These are phyloP conservation scores for Colinus virginianus DNA, from an alignment of 2,113 vertebrate species.

Conservation along the genomic window DNA sequence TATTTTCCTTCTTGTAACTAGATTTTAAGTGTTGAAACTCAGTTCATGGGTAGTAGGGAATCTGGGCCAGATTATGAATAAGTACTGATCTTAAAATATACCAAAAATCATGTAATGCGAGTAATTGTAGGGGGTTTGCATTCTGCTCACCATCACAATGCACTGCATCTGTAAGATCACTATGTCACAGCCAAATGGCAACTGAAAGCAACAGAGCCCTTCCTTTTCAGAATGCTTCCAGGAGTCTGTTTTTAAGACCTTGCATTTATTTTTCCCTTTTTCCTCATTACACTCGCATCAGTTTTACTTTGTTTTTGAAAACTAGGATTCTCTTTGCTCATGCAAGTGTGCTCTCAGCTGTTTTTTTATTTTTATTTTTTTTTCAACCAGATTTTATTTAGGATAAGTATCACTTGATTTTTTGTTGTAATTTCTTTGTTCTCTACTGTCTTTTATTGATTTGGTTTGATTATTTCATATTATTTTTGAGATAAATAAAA, in stretches of 20 bases:
- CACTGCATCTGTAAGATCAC: neutral
- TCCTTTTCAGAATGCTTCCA: neutral
- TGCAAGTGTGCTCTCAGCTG: neutral
- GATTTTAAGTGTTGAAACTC: neutral
- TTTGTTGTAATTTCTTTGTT: neutral
- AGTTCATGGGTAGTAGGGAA: neutral
- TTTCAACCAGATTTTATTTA: neutral
- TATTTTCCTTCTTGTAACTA: neutral
- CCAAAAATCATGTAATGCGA: neutral
- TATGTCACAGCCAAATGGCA: neutral
- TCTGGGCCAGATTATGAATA: neutral
- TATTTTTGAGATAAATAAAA: neutral
- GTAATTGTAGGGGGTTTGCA: neutral
- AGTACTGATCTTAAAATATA: neutral
- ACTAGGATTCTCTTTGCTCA: neutral
- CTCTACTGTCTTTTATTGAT: neutral
- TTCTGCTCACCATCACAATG: neutral
- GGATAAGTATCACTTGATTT: neutral
- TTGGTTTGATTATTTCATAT: neutral
- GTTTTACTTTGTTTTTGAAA: neutral
- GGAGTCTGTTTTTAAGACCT: neutral
- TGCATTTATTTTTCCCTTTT: neutral
- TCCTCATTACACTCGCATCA: neutral
- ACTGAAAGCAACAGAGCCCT: neutral
- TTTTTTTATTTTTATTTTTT: neutral